Evolutionary conservation across 2,888 invertebrate genomes (phyloP), one percentile per base, ranked within the genome.

Genomic region (Cryptus armator): DNA sequence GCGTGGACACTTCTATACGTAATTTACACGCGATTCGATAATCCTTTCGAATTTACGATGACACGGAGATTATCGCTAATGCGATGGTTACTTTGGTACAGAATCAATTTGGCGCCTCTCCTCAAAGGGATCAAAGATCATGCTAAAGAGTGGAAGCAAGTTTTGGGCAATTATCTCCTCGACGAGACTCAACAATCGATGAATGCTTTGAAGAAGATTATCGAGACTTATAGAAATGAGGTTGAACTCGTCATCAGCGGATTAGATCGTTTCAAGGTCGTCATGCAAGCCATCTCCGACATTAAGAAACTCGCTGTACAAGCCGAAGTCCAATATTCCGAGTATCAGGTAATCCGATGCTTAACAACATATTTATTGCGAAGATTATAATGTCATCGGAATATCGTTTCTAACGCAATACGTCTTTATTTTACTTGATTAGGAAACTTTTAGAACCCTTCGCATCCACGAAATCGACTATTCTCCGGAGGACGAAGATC

Each of bases 211-310:
- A 96, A 96, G 89, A 95, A 95, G 84, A 95, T 95, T 88, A 96
- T 98, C 74, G 96, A 96, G 94, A 92, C 94, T 19, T 95, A 96
- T 66, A 95, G 96, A 59, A 91, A 94, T 79, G 96, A 97, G 75
- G 95, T 98, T 44, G 96, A 97, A 88, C 95, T 96, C 92, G 96
- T 96, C 75, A 97, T 98, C 46, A 96, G 96, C 89, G 97, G 97
- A 5, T 93, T 98, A 62, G 97, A 97, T 77, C 96, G 97, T 90
- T 97, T 98, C 91, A 98, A 98, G 93, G 94, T 96, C 83, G 97
- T 98, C 2, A 97, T 98, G 96, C 96, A 96, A 86, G 97, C 98
- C 0, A 98, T 99, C 83, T 94, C 96, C 0, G 95, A 95, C 51
- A 96, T 98, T 64, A 96, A 97, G 90, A 95, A 96, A 77, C 95